Conservation (phyloP, 2,888 invertebrate species). For the Notodonta dromedarius region DNA sequence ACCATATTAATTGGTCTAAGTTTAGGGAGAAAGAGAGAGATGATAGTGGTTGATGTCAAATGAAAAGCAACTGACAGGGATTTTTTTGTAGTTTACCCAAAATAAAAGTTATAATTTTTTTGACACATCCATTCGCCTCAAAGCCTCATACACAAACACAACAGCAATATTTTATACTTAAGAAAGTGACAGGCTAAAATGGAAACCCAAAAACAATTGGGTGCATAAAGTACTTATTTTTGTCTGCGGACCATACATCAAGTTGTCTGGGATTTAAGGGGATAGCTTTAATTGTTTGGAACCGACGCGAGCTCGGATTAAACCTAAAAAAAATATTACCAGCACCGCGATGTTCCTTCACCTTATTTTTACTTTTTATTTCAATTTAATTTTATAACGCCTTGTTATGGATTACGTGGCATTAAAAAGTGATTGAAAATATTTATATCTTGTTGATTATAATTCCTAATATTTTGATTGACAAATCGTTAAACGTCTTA, state of each 20-base stretch:
- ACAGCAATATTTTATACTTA: not conserved
- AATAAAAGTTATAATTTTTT: no score
- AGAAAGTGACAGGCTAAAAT: not conserved
- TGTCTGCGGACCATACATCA: slow-evolving; percentile 54
- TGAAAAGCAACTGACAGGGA: no score
- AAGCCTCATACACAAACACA: no score
- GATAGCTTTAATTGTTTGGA: slow-evolving; percentile 77
- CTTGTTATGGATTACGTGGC: slow-evolving; percentile 1
- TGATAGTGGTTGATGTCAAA: no score
- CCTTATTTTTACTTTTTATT: slow-evolving; percentile 20
- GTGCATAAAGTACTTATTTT: slow-evolving; percentile 17
- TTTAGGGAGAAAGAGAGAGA: no score
- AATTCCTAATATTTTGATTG: not conserved
- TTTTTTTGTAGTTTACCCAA: no score
- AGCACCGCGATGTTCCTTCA: slow-evolving; percentile 38
- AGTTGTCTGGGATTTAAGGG: slow-evolving; percentile 60
- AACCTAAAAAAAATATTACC: slow-evolving; percentile 40
- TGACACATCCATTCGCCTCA: no score
- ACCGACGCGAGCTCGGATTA: slow-evolving; percentile 59
- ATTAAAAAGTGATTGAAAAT: slow-evolving; percentile 30
- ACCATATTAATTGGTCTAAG: no score
- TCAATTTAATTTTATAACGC: slow-evolving; percentile 6
- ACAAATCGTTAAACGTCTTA: not conserved
- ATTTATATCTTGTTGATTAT: not conserved
- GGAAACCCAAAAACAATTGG: not conserved